A percentile compares a stretch with the other conserved stretches of the same genome.
Evolutionary conservation across 2,113 vertebrate species (phyloP).

Genomic region (Neopipo cinnamomea): DNA sequence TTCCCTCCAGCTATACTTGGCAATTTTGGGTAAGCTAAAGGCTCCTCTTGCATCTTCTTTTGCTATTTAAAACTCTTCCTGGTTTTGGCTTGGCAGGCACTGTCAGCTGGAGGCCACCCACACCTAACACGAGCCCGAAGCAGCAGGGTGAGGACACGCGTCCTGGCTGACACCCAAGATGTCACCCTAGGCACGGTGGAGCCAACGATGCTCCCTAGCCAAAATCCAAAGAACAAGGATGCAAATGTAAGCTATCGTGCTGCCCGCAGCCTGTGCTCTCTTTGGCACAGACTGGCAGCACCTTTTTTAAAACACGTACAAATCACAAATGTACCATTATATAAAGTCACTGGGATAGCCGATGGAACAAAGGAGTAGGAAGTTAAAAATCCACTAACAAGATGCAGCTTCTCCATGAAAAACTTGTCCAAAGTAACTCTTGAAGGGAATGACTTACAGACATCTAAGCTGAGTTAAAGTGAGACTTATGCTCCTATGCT

Average conservation of each 20-base stretch:
- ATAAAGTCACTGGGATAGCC: not conserved
- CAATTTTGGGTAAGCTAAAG: not conserved
- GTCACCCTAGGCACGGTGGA: not conserved
- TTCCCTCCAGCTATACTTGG: not conserved
- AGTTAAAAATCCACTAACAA: not conserved
- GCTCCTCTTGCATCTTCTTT: not conserved
- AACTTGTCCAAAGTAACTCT: not conserved
- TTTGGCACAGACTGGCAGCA: not conserved
- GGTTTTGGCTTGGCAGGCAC: fast-evolving
- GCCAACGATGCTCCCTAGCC: not conserved
- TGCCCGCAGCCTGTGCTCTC: not conserved
- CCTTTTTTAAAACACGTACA: not conserved
- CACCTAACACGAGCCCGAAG: fast-evolving
- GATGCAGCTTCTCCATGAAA: not conserved
- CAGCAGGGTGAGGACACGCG: not conserved
- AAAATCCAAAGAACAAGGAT: not conserved
- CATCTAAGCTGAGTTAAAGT: fast-evolving
- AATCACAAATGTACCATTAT: not conserved
- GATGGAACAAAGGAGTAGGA: not conserved
- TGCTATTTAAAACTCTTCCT: not conserved
- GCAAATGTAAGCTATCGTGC: not conserved
- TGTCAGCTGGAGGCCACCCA: not conserved
- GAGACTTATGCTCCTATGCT: fast-evolving
- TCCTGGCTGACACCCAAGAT: not conserved
- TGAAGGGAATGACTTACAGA: not conserved